These are phyloP conservation scores for Cerceris rybyensis DNA, from an alignment of 2,888 invertebrate genomes.

Conservation along the genomic window DNA sequence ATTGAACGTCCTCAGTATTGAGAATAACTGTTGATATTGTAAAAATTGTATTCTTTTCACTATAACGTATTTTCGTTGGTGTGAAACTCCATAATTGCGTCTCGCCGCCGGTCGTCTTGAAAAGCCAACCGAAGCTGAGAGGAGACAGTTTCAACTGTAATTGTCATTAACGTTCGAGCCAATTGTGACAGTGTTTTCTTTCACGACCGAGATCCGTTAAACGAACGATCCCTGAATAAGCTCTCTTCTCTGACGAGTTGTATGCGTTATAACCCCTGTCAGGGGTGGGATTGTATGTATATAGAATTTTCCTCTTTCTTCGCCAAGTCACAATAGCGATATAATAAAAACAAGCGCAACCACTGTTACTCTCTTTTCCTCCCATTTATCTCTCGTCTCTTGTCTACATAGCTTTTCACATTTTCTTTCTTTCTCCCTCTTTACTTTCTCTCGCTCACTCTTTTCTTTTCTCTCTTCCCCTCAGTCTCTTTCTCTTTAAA, in stretches of 20 bases:
- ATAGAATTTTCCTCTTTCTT: background rate
- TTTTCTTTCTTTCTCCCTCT: background rate
- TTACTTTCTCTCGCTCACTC: background rate
- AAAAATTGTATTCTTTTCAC: background rate
- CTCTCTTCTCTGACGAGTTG: background rate
- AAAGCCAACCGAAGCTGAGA: background rate
- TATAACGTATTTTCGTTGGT: background rate
- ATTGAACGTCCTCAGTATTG: too few species aligned
- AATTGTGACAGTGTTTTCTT: conserved; percentile 4
- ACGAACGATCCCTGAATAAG: conserved; percentile 41
- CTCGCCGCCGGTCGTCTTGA: background rate
- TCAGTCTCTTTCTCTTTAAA: background rate
- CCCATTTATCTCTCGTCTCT: background rate
- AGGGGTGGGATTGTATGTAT: too few species aligned
- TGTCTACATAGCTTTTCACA: background rate
- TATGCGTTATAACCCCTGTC: background rate
- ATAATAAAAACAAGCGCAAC: background rate
- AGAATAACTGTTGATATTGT: background rate
- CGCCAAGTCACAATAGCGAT: background rate
- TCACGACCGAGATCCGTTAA: conserved; percentile 18
- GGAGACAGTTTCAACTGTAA: conserved; percentile 5
- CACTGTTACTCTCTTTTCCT: background rate
- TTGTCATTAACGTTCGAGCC: conserved; percentile 7
- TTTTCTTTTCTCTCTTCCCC: background rate
- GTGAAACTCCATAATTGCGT: background rate